These are phyloP conservation scores for Lytechinus pictus DNA, from an alignment of 35 echinoderm and acorn worm species.

Conservation along the genomic window DNA sequence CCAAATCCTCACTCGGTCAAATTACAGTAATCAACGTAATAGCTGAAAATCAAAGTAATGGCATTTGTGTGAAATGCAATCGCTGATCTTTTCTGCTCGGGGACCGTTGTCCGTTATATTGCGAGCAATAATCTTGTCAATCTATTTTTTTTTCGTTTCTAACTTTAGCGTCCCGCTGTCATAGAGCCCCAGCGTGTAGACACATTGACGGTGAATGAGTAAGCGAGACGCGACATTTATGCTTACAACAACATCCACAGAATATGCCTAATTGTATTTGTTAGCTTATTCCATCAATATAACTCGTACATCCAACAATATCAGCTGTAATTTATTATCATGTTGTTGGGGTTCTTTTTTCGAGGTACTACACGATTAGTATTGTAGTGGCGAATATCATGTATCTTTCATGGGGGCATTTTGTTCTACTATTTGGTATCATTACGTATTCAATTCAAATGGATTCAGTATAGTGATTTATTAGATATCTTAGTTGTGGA, in stretches of 20 bases:
- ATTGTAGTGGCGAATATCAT: too few species aligned
- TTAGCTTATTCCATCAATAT: neutral
- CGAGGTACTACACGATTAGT: too few species aligned
- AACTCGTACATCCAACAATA: neutral
- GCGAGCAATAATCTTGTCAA: neutral
- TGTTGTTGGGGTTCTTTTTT: neutral
- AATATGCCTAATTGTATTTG: neutral
- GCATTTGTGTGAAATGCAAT: neutral
- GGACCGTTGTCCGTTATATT: neutral
- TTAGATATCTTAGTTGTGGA: too few species aligned
- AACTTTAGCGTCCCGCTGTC: neutral
- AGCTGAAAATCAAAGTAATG: slow-evolving; percentile 11
- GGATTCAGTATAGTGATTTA: too few species aligned
- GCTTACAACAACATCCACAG: neutral
- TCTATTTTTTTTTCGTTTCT: neutral
- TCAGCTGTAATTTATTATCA: neutral
- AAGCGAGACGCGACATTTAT: slow-evolving; percentile 1
- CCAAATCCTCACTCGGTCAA: neutral
- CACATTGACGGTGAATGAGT: neutral
- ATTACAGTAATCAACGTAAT: slow-evolving; percentile 4
- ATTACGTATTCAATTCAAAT: too few species aligned
- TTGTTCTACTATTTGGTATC: too few species aligned
- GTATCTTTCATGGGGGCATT: too few species aligned
- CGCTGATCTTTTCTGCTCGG: neutral
- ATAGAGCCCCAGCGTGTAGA: neutral